Percentiles rank a stretch among this genome's conserved stretches.
These are phyloP conservation scores for Rhyacichthys aspro DNA, from an alignment of 2,797 vertebrate genomes.

Conservation along the genomic window DNA sequence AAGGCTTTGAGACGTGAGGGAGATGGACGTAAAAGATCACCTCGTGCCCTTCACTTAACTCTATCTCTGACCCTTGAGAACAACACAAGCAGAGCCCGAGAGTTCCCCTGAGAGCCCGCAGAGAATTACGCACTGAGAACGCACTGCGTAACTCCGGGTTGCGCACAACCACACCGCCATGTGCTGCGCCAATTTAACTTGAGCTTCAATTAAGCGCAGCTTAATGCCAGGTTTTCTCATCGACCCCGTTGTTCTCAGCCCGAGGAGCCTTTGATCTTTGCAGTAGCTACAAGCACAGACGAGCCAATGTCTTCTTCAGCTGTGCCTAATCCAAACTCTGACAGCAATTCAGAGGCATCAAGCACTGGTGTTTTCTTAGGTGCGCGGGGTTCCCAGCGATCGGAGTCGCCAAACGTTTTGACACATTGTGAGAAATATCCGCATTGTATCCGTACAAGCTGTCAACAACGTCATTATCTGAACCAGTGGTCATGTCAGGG, in stretches of 20 bases:
- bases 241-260: constrained; percentile 77
- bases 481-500: constrained; percentile 1
- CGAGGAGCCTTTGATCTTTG: constrained; percentile 85
- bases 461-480: constrained; percentile 70
- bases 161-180: constrained; percentile 37
- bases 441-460: constrained; percentile 78
- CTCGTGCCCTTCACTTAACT: constrained; percentile 81
- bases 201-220: constrained; percentile 43
- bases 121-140: background rate
- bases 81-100: constrained; percentile 49
- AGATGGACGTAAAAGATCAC: constrained; percentile 66
- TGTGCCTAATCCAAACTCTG: constrained; percentile 82
- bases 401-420: constrained; percentile 81
- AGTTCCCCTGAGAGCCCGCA: constrained; percentile 54
- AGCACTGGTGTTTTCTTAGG: constrained; percentile 89
- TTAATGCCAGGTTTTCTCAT: constrained; percentile 80
- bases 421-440: constrained; percentile 83
- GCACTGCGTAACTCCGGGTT: constrained; percentile 11
- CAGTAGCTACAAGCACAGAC: constrained; percentile 73
- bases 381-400: constrained; percentile 83
- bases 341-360: constrained; percentile 73
- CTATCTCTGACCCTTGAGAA: constrained; percentile 79
- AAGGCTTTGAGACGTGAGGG: constrained; percentile 72
- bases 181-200: constrained; percentile 68
- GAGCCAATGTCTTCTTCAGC: constrained; percentile 95